Conservation (phyloP, 1,140 invertebrate species). For the Bathynomus jamesi region DNA sequence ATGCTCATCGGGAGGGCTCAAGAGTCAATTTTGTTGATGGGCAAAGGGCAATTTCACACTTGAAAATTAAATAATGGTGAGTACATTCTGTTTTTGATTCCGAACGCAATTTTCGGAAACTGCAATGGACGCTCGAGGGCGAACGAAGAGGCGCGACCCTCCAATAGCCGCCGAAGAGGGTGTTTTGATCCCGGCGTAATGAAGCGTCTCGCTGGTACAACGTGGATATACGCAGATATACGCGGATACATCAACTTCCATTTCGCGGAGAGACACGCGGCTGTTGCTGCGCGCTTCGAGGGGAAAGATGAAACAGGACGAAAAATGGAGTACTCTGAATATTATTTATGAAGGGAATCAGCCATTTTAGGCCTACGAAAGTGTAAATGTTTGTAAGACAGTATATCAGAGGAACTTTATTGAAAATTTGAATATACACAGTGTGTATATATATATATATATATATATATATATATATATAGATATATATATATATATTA, state of each 20-base stretch:
- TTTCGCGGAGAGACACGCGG: too few relatives aligned
- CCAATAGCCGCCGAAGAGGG: too few relatives aligned
- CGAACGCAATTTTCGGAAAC: neutral
- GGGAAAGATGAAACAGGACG: neutral
- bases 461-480: slow-evolving; percentile 7
- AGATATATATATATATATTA: slow-evolving; percentile 10
- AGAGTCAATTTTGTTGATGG: neutral
- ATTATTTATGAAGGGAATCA: neutral
- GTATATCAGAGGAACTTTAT: too few relatives aligned
- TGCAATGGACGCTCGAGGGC: neutral
- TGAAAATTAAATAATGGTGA: neutral
- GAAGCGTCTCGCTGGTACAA: too few relatives aligned
- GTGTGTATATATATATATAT: neutral
- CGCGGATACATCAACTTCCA: too few relatives aligned
- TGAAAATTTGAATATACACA: too few relatives aligned
- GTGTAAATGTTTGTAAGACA: neutral
- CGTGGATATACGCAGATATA: too few relatives aligned
- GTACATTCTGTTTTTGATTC: neutral
- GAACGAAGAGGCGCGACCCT: neutral
- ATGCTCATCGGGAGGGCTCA: neutral
- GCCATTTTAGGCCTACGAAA: neutral
- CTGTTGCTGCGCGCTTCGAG: too few relatives aligned
- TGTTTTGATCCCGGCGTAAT: too few relatives aligned
- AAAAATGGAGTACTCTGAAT: neutral
- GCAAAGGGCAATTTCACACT: neutral